These are phyloP conservation scores for Trachelus iudaicus DNA, from an alignment of 2,888 invertebrate genomes.

Conservation along the genomic window DNA sequence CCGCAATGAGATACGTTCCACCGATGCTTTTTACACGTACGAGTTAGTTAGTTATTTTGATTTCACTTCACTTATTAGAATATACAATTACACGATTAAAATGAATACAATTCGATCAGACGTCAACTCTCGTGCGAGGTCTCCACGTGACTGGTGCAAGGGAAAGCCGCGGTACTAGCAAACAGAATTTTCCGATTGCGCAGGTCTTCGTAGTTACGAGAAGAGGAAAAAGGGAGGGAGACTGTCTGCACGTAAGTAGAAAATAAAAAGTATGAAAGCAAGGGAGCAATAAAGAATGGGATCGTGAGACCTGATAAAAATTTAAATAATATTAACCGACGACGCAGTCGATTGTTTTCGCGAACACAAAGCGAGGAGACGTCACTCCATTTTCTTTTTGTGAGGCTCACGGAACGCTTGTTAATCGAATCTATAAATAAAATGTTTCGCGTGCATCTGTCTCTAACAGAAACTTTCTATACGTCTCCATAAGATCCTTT, in stretches of 20 bases:
- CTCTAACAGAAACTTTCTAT: neutral
- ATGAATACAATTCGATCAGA: neutral
- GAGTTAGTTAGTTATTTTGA: neutral
- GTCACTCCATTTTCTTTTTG: neutral
- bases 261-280: neutral
- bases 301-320: too few species aligned
- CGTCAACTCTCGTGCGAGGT: neutral
- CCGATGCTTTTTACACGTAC: neutral
- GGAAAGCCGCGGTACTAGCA: neutral
- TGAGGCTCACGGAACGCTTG: neutral
- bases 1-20: neutral
- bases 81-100: neutral
- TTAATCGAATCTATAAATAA: neutral
- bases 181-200: neutral
- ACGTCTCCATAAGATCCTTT: neutral
- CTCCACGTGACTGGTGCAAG: constrained; percentile 1
- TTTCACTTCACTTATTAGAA: neutral
- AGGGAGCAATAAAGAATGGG: neutral
- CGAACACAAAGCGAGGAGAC: neutral
- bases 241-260: neutral
- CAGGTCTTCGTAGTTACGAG: neutral
- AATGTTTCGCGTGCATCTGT: neutral
- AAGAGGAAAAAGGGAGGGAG: neutral
- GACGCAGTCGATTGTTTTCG: neutral
- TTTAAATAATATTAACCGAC: too few species aligned